phyloP scores from a whole-genome alignment of 2,888 invertebrate species.

The Imbricaverruca yamaguchii region DNA sequence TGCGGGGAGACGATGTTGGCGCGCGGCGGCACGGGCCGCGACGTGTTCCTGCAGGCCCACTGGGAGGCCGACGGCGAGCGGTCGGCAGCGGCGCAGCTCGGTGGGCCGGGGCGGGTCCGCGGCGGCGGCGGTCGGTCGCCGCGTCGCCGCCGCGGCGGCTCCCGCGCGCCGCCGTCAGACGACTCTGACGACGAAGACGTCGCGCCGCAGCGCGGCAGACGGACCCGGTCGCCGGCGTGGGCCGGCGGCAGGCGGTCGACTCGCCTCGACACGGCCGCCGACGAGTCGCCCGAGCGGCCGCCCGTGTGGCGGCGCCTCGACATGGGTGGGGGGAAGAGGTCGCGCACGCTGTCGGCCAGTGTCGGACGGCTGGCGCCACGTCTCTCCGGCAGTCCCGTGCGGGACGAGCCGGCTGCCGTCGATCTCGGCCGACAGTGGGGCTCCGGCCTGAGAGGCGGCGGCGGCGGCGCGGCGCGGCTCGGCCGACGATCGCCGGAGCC shows the following conservation, averaged over 20 bases:
- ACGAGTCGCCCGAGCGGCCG: background rate
- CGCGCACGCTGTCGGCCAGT: no score
- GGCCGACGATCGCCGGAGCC: background rate
- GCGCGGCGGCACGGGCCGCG: background rate
- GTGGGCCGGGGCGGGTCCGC: background rate
- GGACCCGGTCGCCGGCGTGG: background rate
- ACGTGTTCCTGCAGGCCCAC: slow-evolving; percentile 1
- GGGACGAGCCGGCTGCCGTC: no score
- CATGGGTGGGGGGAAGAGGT: no score
- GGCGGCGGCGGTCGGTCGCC: background rate
- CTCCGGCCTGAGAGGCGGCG: background rate
- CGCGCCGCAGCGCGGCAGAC: background rate
- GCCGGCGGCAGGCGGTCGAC: background rate
- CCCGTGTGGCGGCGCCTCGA: no score
- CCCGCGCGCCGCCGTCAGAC: background rate
- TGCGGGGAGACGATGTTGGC: background rate
- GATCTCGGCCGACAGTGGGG: background rate
- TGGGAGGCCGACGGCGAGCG: background rate
- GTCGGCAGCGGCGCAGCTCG: background rate
- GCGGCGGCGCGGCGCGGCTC: background rate
- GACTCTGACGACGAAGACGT: background rate
- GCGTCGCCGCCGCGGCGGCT: background rate
- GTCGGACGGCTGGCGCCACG: no score
- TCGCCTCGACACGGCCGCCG: background rate
- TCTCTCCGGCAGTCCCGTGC: no score